Base-by-base conservation (phyloP, 2,888 invertebrate species). In the Lampropteryx suffumata region DNA sequence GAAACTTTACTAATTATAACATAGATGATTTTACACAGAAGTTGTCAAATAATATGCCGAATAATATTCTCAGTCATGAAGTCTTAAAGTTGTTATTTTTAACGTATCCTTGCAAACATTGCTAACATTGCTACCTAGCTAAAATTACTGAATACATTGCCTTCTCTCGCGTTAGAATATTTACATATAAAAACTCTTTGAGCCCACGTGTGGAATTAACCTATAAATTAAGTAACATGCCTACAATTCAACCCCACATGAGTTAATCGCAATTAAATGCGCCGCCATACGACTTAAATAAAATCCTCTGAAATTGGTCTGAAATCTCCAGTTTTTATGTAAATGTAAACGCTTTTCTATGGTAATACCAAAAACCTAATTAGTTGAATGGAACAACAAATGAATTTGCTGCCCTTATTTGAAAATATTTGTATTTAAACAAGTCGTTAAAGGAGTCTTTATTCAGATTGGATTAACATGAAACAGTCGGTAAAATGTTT, bases 301-400 rank as follows among this genome's bases (percentile, higher is more conserved):
- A 56, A 57, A 44, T 34, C 54, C 50, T 37, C 46, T 36, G 36
- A 62, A 65, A 67, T 65, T 3, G 4, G 4, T 17, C 46, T 36
- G 40, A 62, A 65, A 68, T 65, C 66, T 54, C 58, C 24, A 54
- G 59, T 65, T 66, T 51, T 50, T 54, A 69, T 61, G 61, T 55
- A 61, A 70, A 69, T 65, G 59, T 57, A 61, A 52, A 43, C 39
- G 52, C 17, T 55, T 65, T 65, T 60, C 42, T 62, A 66, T 67
- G 69, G 53, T 59, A 67, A 69, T 68, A 35, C 26, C 27, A 40
- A 49, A n/a, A 60, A 66, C 44, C 46, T 54, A 64, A 71, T 65
- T 67, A 67, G 50, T 54, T 48, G 62, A 56, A 50, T 53, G 35
- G 45, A 47, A 58, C 17, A 24, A 24, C 39, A 50, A n/a, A 57